Evolutionary conservation across 2,797 vertebrate genomes (phyloP).

Genomic region (Paedocypris micromegethes): DNA sequence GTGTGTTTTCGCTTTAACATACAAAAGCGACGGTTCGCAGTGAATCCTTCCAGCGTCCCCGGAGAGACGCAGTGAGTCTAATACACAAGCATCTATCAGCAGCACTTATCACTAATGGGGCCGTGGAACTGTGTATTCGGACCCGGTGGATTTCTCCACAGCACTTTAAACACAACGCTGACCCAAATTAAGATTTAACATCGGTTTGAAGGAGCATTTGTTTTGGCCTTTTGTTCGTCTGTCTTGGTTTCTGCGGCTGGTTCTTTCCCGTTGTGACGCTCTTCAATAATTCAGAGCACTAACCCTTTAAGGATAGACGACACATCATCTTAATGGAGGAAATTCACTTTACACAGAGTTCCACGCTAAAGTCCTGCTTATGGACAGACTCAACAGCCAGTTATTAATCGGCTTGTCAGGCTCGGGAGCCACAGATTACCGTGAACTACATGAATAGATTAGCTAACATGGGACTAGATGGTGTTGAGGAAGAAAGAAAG

Average conservation of each 20-base stretch:
- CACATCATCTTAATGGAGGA: slow-evolving; percentile 38
- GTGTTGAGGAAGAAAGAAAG: slow-evolving; percentile 60
- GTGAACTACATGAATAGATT: slow-evolving; percentile 13
- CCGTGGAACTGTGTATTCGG: slow-evolving; percentile 10
- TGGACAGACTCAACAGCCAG: slow-evolving; percentile 29
- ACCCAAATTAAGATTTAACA: slow-evolving; percentile 28
- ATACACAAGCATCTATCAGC: slow-evolving; percentile 48
- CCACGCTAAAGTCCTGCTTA: slow-evolving; percentile 26
- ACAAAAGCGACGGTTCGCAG: slow-evolving; percentile 48
- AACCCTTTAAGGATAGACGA: slow-evolving; percentile 43
- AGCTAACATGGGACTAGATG: slow-evolving; percentile 47
- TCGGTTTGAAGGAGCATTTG: slow-evolving; percentile 9
- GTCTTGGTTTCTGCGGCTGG: slow-evolving; percentile 17
- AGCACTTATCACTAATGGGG: slow-evolving; percentile 37
- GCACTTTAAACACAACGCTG: neutral
- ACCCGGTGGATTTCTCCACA: slow-evolving; percentile 17
- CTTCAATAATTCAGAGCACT: slow-evolving; percentile 43
- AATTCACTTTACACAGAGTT: slow-evolving; percentile 41
- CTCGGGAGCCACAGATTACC: slow-evolving; percentile 51
- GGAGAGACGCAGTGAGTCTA: slow-evolving; percentile 55
- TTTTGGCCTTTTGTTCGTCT: slow-evolving; percentile 19
- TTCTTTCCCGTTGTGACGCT: slow-evolving; percentile 13
- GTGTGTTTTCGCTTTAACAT: slow-evolving; percentile 50
- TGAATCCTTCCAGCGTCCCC: slow-evolving; percentile 63
- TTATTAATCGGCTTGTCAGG: slow-evolving; percentile 52